phyloP scores from a whole-genome alignment of 2,113 vertebrate species.

The Poeciliopsis occidentalis region DNA sequence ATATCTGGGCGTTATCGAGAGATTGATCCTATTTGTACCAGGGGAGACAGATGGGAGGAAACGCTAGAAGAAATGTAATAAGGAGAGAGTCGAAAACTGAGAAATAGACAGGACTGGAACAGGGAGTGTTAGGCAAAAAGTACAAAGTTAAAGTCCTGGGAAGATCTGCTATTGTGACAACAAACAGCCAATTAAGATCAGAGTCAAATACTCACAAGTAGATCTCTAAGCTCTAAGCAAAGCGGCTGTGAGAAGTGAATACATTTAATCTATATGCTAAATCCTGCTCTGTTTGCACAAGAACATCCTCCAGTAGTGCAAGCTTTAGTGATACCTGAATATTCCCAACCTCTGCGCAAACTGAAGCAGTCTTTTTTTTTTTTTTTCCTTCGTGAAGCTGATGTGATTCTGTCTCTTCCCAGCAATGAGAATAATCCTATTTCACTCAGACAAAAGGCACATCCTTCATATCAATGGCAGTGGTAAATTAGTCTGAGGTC shows the following conservation, averaged over 20 bases:
- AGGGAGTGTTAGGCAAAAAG: background rate
- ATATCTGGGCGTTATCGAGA: conserved; percentile 42
- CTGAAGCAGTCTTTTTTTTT: conserved; percentile 16
- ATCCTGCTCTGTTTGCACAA: conserved; percentile 40
- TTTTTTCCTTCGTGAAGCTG: conserved; percentile 33
- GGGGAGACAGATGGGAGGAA: conserved; percentile 18
- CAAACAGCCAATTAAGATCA: conserved; percentile 49
- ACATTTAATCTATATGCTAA: conserved; percentile 54
- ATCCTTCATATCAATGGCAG: conserved; percentile 64
- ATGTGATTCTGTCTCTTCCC: conserved; percentile 61
- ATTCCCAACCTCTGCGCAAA: conserved; percentile 26
- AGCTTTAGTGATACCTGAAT: conserved; percentile 31
- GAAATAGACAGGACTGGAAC: conserved; percentile 7
- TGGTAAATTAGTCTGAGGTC: conserved; percentile 62
- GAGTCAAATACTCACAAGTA: conserved; percentile 30
- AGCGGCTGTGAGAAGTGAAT: conserved; percentile 11
- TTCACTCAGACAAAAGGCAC: conserved; percentile 65
- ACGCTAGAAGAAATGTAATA: conserved; percentile 31
- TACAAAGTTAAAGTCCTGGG: conserved; percentile 13
- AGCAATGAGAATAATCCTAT: conserved; percentile 65
- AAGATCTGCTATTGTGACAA: conserved; percentile 45
- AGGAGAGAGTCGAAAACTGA: background rate
- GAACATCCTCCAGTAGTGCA: conserved; percentile 10
- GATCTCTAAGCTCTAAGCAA: conserved; percentile 27
- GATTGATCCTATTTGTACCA: conserved; percentile 40